Conservation (phyloP, 35 echinoderm and acorn worm species). For the Patiria miniata region DNA sequence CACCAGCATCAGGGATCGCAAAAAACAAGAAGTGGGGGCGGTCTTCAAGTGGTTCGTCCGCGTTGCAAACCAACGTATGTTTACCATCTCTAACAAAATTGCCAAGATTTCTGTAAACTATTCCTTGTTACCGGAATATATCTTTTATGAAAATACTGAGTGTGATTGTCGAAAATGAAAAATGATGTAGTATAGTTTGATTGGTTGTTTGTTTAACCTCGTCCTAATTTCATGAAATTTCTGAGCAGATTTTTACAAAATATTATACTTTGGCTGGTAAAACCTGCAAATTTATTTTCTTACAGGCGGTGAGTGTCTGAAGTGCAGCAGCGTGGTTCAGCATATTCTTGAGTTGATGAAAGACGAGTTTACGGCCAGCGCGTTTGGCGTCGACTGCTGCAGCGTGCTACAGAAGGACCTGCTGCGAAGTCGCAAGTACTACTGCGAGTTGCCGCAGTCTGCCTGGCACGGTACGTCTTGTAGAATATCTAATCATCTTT, state of each 20-base stretch:
- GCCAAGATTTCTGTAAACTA: not conserved
- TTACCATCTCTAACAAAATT: not conserved
- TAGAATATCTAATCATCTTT: not conserved
- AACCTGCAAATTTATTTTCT: too few species aligned
- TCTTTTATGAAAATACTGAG: not conserved
- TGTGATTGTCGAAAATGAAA: too few species aligned
- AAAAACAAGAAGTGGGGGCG: slow-evolving; percentile 26
- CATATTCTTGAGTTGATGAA: slow-evolving; percentile 48
- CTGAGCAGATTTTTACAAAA: too few species aligned
- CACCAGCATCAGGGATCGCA: not conserved
- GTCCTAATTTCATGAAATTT: too few species aligned
- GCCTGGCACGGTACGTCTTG: slow-evolving; percentile 57
- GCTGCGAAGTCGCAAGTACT: slow-evolving; percentile 59
- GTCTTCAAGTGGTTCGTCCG: slow-evolving; percentile 66
- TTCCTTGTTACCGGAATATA: not conserved
- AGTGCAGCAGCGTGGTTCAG: slow-evolving; percentile 29
- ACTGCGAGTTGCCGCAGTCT: slow-evolving; percentile 40
- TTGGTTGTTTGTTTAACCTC: too few species aligned
- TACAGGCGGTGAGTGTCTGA: slow-evolving; percentile 55
- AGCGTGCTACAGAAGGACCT: slow-evolving; percentile 59
- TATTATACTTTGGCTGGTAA: too few species aligned
- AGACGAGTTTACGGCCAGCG: slow-evolving; percentile 39
- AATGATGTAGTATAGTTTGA: too few species aligned
- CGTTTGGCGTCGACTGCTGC: slow-evolving; percentile 79
- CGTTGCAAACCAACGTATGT: slow-evolving; percentile 61